Evolutionary conservation across 2,797 vertebrate species (phyloP), one percentile per base, ranked within the genome.

Genomic region (Falco novaeseelandiae): DNA sequence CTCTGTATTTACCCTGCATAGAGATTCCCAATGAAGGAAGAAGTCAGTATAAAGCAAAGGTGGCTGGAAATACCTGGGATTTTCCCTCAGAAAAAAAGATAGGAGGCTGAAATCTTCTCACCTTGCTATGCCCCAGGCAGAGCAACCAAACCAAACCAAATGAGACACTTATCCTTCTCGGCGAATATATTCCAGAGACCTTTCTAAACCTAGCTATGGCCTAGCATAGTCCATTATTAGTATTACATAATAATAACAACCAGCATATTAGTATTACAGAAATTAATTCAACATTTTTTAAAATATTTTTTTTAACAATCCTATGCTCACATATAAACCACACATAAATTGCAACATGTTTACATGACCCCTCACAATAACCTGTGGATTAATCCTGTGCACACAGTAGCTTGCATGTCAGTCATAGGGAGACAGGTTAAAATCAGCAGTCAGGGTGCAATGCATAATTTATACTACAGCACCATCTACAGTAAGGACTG

Each of bases 401-500:
- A 38, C 26, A 20, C 9, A 34, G 11, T 83, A 65, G 80, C 11
- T 63, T 70, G 10, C 26, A 26, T 25, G 6, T 48, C 16, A 29
- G 38, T n/a, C 15, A 30, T 0, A 58, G 46, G 3, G 32, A 42
- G 16, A 14, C 1, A 6, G 16, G 58, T 90, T 82, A 38, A 92
- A 82, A 84, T 40, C 7, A 52, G 27, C 9, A 59, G 12, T 7
- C 25, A 38, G 14, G 14, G 9, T n/a, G 9, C 3, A 36, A 25
- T 19, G 14, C 14, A 89, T 93, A 51, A n/a, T 89, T 93, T 90
- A 90, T 93, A 71, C 40, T 77, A 78, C 57, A 96, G 81, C 90
- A 58, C 96, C 97, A 97, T 76, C 97, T 97, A 89, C 81, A 83
- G 95, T 67, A 44, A 83, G 16, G 16, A 62, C 15, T 46, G 67